Conservation (phyloP, 2,888 invertebrate species). For the Cantharis flavilabris region DNA sequence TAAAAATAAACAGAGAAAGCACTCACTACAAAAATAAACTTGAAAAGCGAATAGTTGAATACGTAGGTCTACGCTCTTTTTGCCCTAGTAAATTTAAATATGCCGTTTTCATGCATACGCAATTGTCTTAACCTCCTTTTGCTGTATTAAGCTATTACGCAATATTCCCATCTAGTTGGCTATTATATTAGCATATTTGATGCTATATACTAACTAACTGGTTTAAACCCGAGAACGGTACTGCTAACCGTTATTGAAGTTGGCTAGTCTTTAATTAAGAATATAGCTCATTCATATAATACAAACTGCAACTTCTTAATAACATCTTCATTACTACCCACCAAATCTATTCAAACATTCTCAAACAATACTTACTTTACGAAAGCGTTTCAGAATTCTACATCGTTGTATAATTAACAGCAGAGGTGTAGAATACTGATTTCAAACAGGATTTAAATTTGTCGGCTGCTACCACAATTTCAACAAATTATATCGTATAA, state of each 20-base stretch:
- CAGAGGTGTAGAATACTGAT: constrained; percentile 17
- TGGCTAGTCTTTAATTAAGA: constrained; percentile 50
- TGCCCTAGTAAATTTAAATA: constrained; percentile 16
- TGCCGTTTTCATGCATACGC: constrained; percentile 44
- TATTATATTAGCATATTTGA: constrained; percentile 54
- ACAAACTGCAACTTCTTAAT: constrained; percentile 46
- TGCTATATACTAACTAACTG: constrained; percentile 48
- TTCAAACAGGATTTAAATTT: constrained; percentile 13
- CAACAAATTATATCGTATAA: constrained; percentile 14
- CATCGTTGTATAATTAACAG: constrained; percentile 16
- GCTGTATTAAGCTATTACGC: constrained; percentile 51
- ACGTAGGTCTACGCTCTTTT: constrained; percentile 14
- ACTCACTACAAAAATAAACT: constrained; percentile 20
- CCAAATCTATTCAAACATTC: constrained; percentile 18
- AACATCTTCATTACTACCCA: constrained; percentile 39
- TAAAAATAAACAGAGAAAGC: constrained; percentile 18
- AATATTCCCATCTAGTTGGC: constrained; percentile 50
- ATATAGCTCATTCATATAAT: constrained; percentile 46
- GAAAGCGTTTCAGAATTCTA: constrained; percentile 16
- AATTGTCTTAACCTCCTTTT: constrained; percentile 49
- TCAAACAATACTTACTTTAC: constrained; percentile 19
- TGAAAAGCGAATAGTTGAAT: constrained; percentile 13
- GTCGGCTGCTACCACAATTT: constrained; percentile 4
- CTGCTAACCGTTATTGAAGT: constrained; percentile 35
- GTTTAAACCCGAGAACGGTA: constrained; percentile 39